These are phyloP conservation scores for Drosophila setosimentum DNA, from an alignment of 2,888 invertebrate species.

Conservation along the genomic window DNA sequence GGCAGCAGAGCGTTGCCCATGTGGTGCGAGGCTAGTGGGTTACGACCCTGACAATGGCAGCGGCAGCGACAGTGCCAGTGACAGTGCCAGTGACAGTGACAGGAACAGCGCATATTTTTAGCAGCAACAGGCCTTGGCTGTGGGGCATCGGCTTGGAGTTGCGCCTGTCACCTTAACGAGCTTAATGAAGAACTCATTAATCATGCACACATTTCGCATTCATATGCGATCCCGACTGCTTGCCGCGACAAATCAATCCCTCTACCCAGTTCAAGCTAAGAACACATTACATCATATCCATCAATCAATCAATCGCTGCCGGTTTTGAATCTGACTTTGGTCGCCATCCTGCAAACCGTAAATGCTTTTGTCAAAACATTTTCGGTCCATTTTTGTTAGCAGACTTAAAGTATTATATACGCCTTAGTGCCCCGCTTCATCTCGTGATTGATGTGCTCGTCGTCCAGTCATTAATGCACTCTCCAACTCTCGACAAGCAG, in stretches of 20 bases:
- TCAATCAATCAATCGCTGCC: conserved; percentile 71
- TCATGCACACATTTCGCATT: conserved; percentile 74
- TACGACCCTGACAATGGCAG: conserved; percentile 45
- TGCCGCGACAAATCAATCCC: conserved; percentile 72
- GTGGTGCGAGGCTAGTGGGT: conserved; percentile 50
- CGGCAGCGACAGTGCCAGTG: neutral
- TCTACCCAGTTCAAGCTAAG: conserved; percentile 1
- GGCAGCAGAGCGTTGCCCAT: conserved; percentile 70
- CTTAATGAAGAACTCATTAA: conserved; percentile 81
- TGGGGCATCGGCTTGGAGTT: conserved; percentile 15
- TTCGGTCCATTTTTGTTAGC: conserved; percentile 32
- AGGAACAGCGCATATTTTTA: conserved; percentile 8
- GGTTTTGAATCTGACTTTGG: conserved; percentile 69
- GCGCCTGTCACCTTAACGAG: conserved; percentile 76
- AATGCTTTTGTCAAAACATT: conserved; percentile 75
- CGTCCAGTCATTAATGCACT: conserved; percentile 38
- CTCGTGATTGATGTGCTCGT: conserved; percentile 65
- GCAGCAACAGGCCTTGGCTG: conserved; percentile 62
- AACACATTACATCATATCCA: conserved; percentile 23
- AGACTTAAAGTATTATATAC: conserved; percentile 64
- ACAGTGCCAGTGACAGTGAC: conserved; percentile 32
- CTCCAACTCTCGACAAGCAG: neutral
- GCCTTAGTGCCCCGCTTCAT: conserved; percentile 32
- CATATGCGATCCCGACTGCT: conserved; percentile 63
- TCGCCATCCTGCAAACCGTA: conserved; percentile 31